These are phyloP conservation scores for Folsomia manolachei DNA, from an alignment of 2,888 invertebrate species.

Conservation along the genomic window DNA sequence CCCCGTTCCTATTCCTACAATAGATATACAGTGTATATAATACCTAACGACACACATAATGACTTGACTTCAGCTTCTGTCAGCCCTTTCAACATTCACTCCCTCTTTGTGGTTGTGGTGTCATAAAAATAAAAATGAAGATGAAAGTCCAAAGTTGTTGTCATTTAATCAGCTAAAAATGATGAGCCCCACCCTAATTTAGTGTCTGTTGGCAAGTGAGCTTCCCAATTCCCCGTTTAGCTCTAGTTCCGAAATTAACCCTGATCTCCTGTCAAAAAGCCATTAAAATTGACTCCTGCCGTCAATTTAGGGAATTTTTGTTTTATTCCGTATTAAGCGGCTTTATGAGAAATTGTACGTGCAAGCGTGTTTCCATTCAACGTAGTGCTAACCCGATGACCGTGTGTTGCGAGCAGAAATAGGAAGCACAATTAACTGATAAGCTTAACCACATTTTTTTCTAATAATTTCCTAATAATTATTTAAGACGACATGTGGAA, in stretches of 20 bases:
- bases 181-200: constrained; percentile 49
- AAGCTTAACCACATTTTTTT: not conserved
- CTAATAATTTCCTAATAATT: too few relatives aligned
- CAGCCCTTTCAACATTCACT: not conserved
- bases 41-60: not conserved
- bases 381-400: not conserved
- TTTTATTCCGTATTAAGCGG: too few relatives aligned
- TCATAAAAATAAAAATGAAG: constrained; percentile 9
- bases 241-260: constrained; percentile 49
- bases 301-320: too few relatives aligned
- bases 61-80: not conserved
- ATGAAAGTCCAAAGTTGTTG: constrained; percentile 31
- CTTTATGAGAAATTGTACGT: not conserved
- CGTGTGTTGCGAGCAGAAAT: not conserved
- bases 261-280: constrained; percentile 47
- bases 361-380: too few relatives aligned
- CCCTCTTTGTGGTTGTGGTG: not conserved
- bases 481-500: not conserved
- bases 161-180: constrained; percentile 49
- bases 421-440: not conserved
- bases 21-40: not conserved
- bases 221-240: constrained; percentile 44
- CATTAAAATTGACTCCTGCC: constrained; percentile 32
- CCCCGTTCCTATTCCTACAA: not conserved
- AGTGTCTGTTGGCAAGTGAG: constrained; percentile 44